Evolutionary conservation across 1,140 invertebrate species (phyloP), one percentile per base, ranked within the genome.

Genomic region (Philaenus spumarius): DNA sequence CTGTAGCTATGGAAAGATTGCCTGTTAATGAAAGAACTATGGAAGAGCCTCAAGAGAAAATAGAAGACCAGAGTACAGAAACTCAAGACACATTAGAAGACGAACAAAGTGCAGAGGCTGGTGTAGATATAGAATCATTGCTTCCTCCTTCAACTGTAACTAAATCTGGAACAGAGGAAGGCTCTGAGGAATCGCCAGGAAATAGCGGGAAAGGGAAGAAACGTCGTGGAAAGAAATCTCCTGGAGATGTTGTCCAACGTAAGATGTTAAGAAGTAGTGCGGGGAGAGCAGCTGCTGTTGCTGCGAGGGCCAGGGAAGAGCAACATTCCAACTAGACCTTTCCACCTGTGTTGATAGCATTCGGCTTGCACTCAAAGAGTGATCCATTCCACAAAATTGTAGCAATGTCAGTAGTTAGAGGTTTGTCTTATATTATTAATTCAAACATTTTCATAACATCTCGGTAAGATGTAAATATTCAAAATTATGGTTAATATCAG

Each of bases 201-300:
- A 68, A 71, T 58, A 71, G 75, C 19, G 73, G 74, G 14, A 69
- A 73, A 59, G 72, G 77, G 42, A 72, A 72, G 58, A 76, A 78
- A 12, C 69, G 75, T 0, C 74, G 77, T 3, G 64, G 72, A 24
- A 69, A 69, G 20, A 72, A 77, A 30, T 74, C 75, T 65, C 71
- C 71, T 1, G 71, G 73, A 69, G 75, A 69, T 58, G 77, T 75
- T 62, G 80, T 72, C 58, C 76, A 79, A 59, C 77, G 79, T 15
- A 81, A 82, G 63, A 79, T 86, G 65, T 70, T 86, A 50, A 72
- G 84, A 55, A 85, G 83, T 42, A 85, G 80, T 71, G 77, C 81
- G 55, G 80, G 81, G 43, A 69, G 81, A 54, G 79, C 80, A 17
- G 77, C 78, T 11, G 77, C 77, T 2, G 77, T 75, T 4, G 77